Base-by-base conservation (phyloP, 2,888 invertebrate species). In the Catocala nupta region DNA sequence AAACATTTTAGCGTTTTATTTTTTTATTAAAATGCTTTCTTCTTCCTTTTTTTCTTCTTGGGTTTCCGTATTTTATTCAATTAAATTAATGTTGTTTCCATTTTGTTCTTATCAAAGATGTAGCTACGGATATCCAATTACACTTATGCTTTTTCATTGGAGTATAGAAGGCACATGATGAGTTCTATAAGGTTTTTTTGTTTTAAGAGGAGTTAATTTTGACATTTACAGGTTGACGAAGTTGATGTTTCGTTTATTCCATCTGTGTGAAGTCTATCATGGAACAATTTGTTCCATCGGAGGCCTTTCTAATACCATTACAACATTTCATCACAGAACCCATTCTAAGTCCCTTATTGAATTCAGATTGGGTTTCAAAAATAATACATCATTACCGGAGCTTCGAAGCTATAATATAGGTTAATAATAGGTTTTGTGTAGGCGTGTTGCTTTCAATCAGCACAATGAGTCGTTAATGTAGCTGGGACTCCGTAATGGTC, bases 381-480 rank as follows among this genome's bases (percentile, higher is more conserved):
- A 77, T 66, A 69, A 70, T 73, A 69, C 65, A 65, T 78, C 73
- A 81, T 84, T 83, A 83, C 74, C 61, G 63, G 65, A 72, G 73
- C 71, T 71, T 73, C 71, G 70, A 69, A 69, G 75, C 63, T 78
- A n/a, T n/a, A n/a, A n/a, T n/a, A n/a, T n/a, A n/a, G n/a, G n/a
- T n/a, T n/a, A n/a, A n/a, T 84, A 84, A 86, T 84, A 83, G 81
- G 81, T 80, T 81, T 76, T 55, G 73, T 77, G 88, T 88, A 79
- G 89, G 89, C 83, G 89, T 83, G 61, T 66, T 73, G 78, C 83
- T 83, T 87, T 88, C 87, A 88, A 88, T 88, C 74, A 70, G 73
- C 76, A 88, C 89, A 88, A 89, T 88, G 89, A 87, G 81, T 89
- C 87, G 86, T 89, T 89, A 87, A 65, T 79, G 72, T 71, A 83